Evolutionary conservation across 2,797 vertebrate genomes (phyloP).

Genomic region (Xenops minutus): DNA sequence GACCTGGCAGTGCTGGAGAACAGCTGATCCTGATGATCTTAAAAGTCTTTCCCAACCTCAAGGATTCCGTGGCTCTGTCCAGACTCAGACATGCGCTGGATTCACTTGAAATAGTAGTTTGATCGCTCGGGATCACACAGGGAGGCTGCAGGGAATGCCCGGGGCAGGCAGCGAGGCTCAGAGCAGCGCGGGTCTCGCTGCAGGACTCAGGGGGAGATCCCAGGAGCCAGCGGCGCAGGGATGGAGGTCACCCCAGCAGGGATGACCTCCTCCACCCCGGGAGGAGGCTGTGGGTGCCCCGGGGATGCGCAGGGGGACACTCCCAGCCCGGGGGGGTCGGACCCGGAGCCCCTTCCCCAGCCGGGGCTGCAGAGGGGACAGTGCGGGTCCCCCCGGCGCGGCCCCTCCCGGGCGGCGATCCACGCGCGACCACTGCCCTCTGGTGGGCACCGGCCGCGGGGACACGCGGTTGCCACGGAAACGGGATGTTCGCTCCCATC

Average conservation of each 20-base stretch:
- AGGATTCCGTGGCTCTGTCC: not conserved
- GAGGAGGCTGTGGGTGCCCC: not conserved
- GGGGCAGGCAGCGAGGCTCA: not conserved
- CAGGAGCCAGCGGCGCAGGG: rapidly evolving
- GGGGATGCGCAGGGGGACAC: not conserved
- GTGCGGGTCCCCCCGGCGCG: not conserved
- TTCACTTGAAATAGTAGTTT: not conserved
- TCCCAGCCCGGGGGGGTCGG: rapidly evolving
- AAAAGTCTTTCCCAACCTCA: not conserved
- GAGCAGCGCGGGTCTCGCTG: rapidly evolving
- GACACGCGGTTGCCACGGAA: slow-evolving; percentile 55
- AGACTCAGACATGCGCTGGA: not conserved
- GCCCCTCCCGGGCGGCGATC: not conserved
- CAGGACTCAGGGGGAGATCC: not conserved
- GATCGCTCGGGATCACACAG: rapidly evolving
- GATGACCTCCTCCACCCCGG: not conserved
- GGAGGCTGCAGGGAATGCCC: not conserved
- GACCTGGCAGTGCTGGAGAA: not conserved
- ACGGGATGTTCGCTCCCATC: not conserved
- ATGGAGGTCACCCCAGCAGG: not conserved
- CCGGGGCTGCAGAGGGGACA: not conserved
- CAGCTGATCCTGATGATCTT: not conserved
- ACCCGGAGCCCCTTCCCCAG: not conserved
- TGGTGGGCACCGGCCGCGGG: not conserved
- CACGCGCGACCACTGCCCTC: slow-evolving; percentile 31